Percentiles rank a stretch among this genome's conserved stretches.
Evolutionary conservation across 64 coral and sea anemone genomes (phyloP).

Genomic region (Stichodactyla mertensii): DNA sequence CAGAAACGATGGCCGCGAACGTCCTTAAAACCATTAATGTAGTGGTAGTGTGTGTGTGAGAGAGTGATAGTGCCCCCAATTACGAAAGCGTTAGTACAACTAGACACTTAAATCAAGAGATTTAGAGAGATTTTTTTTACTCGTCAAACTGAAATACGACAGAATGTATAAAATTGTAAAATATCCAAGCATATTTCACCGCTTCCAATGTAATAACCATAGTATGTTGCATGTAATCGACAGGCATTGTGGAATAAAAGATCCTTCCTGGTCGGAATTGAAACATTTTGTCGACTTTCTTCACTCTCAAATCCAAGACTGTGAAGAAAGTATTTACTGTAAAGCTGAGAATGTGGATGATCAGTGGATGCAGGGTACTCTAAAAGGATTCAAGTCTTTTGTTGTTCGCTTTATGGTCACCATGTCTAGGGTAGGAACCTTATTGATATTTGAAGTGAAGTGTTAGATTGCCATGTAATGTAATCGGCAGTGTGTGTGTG

Average conservation of each 20-base stretch:
- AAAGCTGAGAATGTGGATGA: background rate
- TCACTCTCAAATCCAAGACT: constrained; percentile 41
- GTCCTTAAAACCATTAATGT: no score
- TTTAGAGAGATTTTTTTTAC: no score
- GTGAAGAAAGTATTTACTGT: constrained; percentile 45
- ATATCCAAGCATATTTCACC: no score
- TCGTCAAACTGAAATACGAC: no score
- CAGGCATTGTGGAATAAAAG: constrained; percentile 53
- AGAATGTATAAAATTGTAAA: no score
- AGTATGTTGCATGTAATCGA: background rate
- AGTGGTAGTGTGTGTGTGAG: no score
- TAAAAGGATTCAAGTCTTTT: constrained; percentile 71
- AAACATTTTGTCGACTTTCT: constrained; percentile 62
- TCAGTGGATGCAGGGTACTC: constrained; percentile 36
- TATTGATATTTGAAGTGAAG: background rate
- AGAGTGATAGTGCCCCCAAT: no score
- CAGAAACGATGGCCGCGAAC: no score
- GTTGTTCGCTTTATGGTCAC: constrained; percentile 81
- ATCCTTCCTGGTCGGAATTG: constrained; percentile 63
- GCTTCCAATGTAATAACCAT: background rate
- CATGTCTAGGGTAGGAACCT: constrained; percentile 74
- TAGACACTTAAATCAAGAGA: no score
- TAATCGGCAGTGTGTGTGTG: background rate
- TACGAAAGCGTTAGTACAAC: no score
- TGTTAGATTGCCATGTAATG: background rate